Conservation (phyloP, 2,113 vertebrate species). For the Nothobranchius kuhntae region DNA sequence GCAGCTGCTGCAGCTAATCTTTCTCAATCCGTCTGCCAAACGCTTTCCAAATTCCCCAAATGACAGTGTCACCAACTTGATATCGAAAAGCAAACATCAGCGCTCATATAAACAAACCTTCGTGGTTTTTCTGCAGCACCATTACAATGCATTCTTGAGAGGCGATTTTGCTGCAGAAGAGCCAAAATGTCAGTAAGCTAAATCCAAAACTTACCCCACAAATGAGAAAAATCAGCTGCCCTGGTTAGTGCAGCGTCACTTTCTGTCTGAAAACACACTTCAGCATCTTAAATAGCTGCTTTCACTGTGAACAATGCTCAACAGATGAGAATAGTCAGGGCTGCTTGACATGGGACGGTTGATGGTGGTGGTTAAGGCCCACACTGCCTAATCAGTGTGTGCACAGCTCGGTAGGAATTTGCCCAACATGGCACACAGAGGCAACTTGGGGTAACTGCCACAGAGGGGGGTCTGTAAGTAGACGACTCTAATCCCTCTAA, state of each 20-base stretch:
- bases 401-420: conserved; percentile 73
- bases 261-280: conserved; percentile 29
- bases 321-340: conserved; percentile 49
- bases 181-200: background rate
- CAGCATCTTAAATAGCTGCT: conserved; percentile 38
- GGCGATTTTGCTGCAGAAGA: background rate
- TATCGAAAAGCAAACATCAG: conserved; percentile 54
- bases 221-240: background rate
- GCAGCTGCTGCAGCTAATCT: conserved; percentile 83
- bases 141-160: conserved; percentile 9
- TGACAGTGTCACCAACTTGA: conserved; percentile 70
- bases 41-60: conserved; percentile 73
- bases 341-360: conserved; percentile 66
- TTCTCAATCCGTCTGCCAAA: conserved; percentile 81
- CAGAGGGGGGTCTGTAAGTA: conserved; percentile 78
- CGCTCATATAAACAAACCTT: conserved; percentile 36
- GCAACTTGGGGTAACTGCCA: conserved; percentile 77
- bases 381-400: conserved; percentile 70
- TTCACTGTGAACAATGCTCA: conserved; percentile 49
- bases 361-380: conserved; percentile 66
- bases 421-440: conserved; percentile 73
- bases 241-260: background rate
- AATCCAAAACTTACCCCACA: background rate
- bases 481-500: conserved; percentile 79
- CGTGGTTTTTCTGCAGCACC: conserved; percentile 9